Evolutionary conservation across 1,140 invertebrate genomes (phyloP).

Genomic region (Panagrolaimus sp.): DNA sequence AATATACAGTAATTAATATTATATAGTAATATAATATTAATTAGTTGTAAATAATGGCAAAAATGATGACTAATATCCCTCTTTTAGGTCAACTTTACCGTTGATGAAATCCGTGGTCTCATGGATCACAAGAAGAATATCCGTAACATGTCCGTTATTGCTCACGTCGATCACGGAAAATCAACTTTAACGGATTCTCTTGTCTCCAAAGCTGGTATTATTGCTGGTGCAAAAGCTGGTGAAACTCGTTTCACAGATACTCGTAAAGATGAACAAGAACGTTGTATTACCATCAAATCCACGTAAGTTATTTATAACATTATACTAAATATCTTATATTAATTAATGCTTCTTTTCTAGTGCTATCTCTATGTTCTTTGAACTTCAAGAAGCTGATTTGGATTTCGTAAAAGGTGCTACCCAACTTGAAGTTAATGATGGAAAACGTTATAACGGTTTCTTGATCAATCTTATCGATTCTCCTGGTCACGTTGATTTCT

Average conservation of each 20-base stretch:
- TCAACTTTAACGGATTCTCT: slow-evolving; percentile 98
- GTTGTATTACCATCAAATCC: slow-evolving; percentile 99
- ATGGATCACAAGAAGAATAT: slow-evolving; percentile 99
- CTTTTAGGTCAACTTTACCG: slow-evolving; percentile 96
- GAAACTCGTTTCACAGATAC: slow-evolving; percentile 99
- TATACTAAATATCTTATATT: neutral
- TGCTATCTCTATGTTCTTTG: slow-evolving; percentile 97
- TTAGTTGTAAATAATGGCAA: too few relatives aligned
- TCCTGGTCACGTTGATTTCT: slow-evolving; percentile 98
- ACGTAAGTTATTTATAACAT: slow-evolving; percentile 72
- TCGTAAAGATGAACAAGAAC: slow-evolving; percentile 96
- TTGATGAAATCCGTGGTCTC: slow-evolving; percentile 97
- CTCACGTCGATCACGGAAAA: slow-evolving; percentile 99
- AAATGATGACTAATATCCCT: neutral
- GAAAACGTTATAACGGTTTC: slow-evolving; percentile 80
- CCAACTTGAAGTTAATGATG: slow-evolving; percentile 64
- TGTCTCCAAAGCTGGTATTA: slow-evolving; percentile 98
- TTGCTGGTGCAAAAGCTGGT: slow-evolving; percentile 93
- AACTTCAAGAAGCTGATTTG: slow-evolving; percentile 80
- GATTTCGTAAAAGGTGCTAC: slow-evolving; percentile 66
- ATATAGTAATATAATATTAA: too few relatives aligned
- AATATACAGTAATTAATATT: neutral
- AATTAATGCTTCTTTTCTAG: slow-evolving; percentile 63
- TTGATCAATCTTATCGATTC: slow-evolving; percentile 99
- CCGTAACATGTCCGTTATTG: slow-evolving; percentile 99